phyloP scores from a whole-genome alignment of 2,797 vertebrate species.

The Simalia tracyae region DNA sequence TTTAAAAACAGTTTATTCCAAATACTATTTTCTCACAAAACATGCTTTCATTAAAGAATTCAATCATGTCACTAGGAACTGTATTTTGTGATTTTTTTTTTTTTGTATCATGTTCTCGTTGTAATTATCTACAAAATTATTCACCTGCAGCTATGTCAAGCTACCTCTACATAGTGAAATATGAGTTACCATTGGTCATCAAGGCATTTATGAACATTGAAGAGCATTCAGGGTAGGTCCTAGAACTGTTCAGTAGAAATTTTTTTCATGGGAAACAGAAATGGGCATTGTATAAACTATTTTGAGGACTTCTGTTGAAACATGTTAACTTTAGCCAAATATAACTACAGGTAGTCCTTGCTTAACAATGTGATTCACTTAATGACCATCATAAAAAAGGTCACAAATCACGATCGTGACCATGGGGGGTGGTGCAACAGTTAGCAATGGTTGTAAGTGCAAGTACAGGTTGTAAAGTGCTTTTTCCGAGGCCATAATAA shows the following conservation, averaged over 20 bases:
- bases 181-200: conserved; percentile 96
- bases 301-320: conserved; percentile 57
- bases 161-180: conserved; percentile 99
- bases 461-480: too few relatives aligned
- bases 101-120: conserved; percentile 67
- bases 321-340: conserved; percentile 57
- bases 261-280: conserved; percentile 58
- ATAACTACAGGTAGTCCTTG: background rate
- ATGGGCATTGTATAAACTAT: conserved; percentile 55
- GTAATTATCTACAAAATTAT: conserved; percentile 75
- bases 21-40: conserved; percentile 58
- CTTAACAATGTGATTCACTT: too few relatives aligned
- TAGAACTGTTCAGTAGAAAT: conserved; percentile 71
- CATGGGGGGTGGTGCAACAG: too few relatives aligned
- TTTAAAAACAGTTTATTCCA: conserved; percentile 39
- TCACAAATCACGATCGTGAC: too few relatives aligned
- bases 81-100: conserved; percentile 60
- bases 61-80: conserved; percentile 64
- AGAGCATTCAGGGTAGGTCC: conserved; percentile 81
- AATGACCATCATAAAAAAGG: too few relatives aligned
- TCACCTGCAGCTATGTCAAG: conserved; percentile 92
- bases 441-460: too few relatives aligned
- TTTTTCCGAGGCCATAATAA: too few relatives aligned
- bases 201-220: conserved; percentile 80
- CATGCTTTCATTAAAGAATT: conserved; percentile 64